Percentiles rank a stretch among this genome's conserved stretches.
Conservation (phyloP, 2,888 invertebrate genomes). For the Lagria hirta region DNA sequence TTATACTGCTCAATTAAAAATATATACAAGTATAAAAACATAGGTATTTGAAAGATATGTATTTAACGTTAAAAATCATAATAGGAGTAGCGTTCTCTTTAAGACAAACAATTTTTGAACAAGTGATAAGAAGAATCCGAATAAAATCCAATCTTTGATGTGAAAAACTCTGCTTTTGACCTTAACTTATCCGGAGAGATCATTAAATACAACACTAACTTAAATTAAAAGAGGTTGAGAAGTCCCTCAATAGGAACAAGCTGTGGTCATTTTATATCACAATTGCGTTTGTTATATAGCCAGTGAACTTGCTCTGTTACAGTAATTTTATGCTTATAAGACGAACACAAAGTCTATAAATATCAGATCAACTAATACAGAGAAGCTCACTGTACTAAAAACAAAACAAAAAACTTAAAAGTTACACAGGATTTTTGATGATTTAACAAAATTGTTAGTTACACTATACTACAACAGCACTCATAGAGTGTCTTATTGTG, state of each 20-base stretch:
- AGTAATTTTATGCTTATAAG: neutral
- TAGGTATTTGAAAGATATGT: conserved; percentile 9
- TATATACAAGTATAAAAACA: no score
- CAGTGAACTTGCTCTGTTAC: conserved; percentile 32
- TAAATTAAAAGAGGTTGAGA: conserved; percentile 45
- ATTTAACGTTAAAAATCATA: conserved; percentile 7
- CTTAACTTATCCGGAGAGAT: conserved; percentile 45
- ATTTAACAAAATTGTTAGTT: conserved; percentile 27
- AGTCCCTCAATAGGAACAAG: conserved; percentile 52
- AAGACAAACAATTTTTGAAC: conserved; percentile 18
- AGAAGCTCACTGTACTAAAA: conserved; percentile 39
- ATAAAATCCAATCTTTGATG: conserved; percentile 5
- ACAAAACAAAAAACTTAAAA: conserved; percentile 31
- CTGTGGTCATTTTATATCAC: conserved; percentile 52
- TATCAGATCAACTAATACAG: conserved; percentile 20
- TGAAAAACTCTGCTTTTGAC: conserved; percentile 25
- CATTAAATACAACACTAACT: conserved; percentile 46
- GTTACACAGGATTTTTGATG: conserved; percentile 31
- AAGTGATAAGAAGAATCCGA: conserved; percentile 2
- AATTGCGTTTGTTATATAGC: conserved; percentile 45
- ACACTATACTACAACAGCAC: conserved; percentile 36
- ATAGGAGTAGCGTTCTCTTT: conserved; percentile 7
- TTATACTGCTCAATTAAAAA: conserved; percentile 8
- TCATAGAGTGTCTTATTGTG: conserved; percentile 43
- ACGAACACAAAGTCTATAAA: conserved; percentile 24